phyloP scores from a whole-genome alignment of 2,888 invertebrate species.

The Tenthredo livida region DNA sequence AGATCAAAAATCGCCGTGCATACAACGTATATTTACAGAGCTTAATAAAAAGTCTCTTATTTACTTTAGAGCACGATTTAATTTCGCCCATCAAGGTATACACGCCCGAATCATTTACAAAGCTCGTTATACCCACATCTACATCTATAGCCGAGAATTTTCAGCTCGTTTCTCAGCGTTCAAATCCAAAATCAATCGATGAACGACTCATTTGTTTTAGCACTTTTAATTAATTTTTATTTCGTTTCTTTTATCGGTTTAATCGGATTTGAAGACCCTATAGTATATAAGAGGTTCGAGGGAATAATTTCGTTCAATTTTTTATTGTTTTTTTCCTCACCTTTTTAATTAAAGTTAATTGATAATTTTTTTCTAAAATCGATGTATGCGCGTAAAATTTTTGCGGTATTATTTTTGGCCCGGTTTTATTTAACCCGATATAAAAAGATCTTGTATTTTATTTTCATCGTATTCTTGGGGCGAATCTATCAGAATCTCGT shows the following conservation, averaged over 20 bases:
- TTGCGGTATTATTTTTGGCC: not conserved
- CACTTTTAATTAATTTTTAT: conserved; percentile 4
- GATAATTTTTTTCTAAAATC: not conserved
- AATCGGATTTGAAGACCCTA: not conserved
- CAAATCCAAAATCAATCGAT: not conserved
- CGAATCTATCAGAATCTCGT: conserved; percentile 26
- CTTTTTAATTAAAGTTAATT: not conserved
- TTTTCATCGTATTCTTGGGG: not conserved
- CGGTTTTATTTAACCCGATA: not conserved
- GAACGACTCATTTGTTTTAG: not conserved
- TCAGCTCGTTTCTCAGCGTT: not conserved
- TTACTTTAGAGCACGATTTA: conserved; percentile 21
- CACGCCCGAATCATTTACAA: conserved; percentile 1
- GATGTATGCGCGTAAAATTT: not conserved
- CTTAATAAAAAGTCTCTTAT: conserved; percentile 14
- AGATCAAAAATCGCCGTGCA: conserved; percentile 36
- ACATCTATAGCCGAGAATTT: not conserved
- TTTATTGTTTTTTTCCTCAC: not conserved
- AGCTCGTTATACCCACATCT: not conserved
- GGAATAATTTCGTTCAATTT: not conserved
- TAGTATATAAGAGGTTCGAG: not conserved
- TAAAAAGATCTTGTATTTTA: not conserved
- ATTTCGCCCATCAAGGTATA: conserved; percentile 28
- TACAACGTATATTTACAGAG: conserved; percentile 27
- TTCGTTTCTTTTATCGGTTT: not conserved